Base-by-base conservation (phyloP, 2,113 vertebrate genomes). In the Condylura cristata region DNA sequence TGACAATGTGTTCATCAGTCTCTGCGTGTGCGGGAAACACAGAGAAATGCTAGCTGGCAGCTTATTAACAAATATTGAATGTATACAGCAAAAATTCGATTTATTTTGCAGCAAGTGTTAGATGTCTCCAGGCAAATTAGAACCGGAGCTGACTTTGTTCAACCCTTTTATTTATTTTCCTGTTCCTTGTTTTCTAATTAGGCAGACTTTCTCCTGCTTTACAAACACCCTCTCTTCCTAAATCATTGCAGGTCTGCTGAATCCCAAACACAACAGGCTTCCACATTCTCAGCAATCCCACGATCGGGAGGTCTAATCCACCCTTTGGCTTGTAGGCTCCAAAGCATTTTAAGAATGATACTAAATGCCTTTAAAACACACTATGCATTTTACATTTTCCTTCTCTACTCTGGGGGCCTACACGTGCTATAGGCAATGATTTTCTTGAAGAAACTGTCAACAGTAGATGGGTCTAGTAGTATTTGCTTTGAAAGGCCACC, bases 11-110 rank as follows among this genome's bases (percentile, higher is more conserved):
- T 53, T 56, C 13, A 18, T 61, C 60, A n/a, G 24, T 71, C 74
- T 46, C 61, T 92, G 46, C 37, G 26, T 92, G 3, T 89, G 72
- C 46, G 82, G 34, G 46, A 83, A 94, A 93, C 75, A 71, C 58
- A 63, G 89, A 86, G 66, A 80, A 74, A 26, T 65, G 8, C 72
- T 89, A 83, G 30, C 65, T 82, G 37, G 84, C 63, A 92, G 84
- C 74, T 94, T 96, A 95, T 97, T 98, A 97, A 26, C 46, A 86
- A 93, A 92, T 95, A 96, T 90, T 65, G 95, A 95, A 97, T 66
- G 90, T 16, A 41, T 79, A 79, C 56, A 89, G 92, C 56, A 95
- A 94, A 86, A 85, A 86, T 53, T 72, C 1, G 56, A 91, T 94
- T 95, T 95, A 61, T 60, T 96, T 97, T 95, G 56, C 63, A 95